Evolutionary conservation across 2,797 vertebrate genomes (phyloP).

Genomic region (Uromys caudimaculatus): DNA sequence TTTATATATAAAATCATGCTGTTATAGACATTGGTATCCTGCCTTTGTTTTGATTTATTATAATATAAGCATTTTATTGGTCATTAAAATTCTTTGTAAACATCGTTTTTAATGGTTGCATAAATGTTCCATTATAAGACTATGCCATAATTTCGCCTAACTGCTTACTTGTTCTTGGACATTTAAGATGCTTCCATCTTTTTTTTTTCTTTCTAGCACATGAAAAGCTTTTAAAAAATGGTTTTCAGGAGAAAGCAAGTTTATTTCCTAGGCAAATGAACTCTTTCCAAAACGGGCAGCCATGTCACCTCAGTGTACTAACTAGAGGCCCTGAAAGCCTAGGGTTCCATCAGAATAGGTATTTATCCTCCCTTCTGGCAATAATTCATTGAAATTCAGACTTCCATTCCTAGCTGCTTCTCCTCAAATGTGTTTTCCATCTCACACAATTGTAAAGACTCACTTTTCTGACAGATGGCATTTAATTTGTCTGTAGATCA

Average conservation of each 20-base stretch:
- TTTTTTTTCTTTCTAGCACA: conserved; percentile 10
- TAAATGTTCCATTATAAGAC: conserved; percentile 68
- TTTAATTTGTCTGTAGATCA: conserved; percentile 75
- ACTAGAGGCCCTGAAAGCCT: conserved; percentile 34
- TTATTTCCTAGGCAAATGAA: conserved; percentile 68
- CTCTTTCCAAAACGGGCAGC: conserved; percentile 60
- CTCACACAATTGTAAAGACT: conserved; percentile 63
- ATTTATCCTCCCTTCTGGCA: conserved; percentile 70
- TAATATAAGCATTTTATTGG: conserved; percentile 73
- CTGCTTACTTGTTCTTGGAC: conserved; percentile 62
- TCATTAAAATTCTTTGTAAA: conserved; percentile 77
- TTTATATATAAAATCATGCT: conserved; percentile 68
- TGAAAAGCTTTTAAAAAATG: conserved; percentile 66
- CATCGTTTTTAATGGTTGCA: conserved; percentile 74
- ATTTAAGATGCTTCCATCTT: conserved; percentile 28
- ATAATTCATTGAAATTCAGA: conserved; percentile 77
- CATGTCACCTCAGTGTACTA: conserved; percentile 22
- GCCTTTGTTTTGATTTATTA: conserved; percentile 73
- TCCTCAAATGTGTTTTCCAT: conserved; percentile 66
- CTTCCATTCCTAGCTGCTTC: conserved; percentile 57
- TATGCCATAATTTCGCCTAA: conserved; percentile 68
- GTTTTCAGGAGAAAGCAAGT: conserved; percentile 67
- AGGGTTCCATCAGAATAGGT: conserved; percentile 51
- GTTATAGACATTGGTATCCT: conserved; percentile 67
- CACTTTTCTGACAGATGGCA: conserved; percentile 72